phyloP scores from a whole-genome alignment of 1,140 invertebrate genomes.

The Drosophila santomea region DNA sequence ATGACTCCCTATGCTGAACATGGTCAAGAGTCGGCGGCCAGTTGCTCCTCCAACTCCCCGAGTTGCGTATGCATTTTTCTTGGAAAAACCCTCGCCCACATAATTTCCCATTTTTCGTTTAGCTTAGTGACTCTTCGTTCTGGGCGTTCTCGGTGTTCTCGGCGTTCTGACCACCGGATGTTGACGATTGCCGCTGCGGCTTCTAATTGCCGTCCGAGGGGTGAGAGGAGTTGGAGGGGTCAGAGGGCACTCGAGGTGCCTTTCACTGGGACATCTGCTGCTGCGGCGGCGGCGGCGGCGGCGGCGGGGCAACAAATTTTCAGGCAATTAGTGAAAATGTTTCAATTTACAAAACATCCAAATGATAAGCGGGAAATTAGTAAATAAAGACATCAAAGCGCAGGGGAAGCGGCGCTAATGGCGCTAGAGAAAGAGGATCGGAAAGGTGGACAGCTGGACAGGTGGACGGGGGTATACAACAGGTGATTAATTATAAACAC shows the following conservation, averaged over 20 bases:
- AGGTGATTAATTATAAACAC: constrained; percentile 83
- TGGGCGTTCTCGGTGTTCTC: constrained; percentile 12
- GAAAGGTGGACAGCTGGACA: neutral
- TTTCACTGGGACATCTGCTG: constrained; percentile 37
- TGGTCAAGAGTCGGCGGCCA: constrained; percentile 62
- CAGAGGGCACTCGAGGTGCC: constrained; percentile 66
- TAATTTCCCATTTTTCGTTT: constrained; percentile 72
- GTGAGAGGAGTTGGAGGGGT: constrained; percentile 56
- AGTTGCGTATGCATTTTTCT: constrained; percentile 62
- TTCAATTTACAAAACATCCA: constrained; percentile 80
- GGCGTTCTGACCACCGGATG: constrained; percentile 60
- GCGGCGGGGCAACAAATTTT: constrained; percentile 63
- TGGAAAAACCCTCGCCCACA: constrained; percentile 77
- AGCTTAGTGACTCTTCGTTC: constrained; percentile 62
- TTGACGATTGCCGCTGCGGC: constrained; percentile 64
- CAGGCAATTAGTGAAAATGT: constrained; percentile 82
- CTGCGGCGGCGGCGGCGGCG: constrained; percentile 2
- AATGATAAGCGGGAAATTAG: constrained; percentile 83
- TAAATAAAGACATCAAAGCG: constrained; percentile 82
- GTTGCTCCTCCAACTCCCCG: constrained; percentile 19
- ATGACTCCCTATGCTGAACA: constrained; percentile 66
- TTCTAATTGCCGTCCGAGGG: constrained; percentile 66
- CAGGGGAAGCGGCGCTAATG: constrained; percentile 75
- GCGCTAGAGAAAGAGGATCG: constrained; percentile 44
- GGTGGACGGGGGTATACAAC: constrained; percentile 48